A percentile compares a stretch with the other conserved stretches of the same genome.
These are phyloP conservation scores for Aradus depressus DNA, from an alignment of 2,888 invertebrate genomes.

Conservation along the genomic window DNA sequence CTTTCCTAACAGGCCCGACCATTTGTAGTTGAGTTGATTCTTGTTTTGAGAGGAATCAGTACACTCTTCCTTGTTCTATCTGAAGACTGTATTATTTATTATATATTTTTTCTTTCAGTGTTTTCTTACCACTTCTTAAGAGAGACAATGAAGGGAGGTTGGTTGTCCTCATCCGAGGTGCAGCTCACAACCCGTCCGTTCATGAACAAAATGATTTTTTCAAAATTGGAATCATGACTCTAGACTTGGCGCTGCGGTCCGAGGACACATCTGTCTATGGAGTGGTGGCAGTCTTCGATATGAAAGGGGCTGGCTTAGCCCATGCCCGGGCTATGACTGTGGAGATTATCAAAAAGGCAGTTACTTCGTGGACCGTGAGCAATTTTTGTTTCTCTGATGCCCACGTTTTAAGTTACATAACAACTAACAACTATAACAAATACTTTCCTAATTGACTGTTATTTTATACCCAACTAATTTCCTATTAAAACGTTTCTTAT, in stretches of 20 bases:
- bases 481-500: too few species aligned
- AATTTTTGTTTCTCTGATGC: neutral
- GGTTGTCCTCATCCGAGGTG: constrained; percentile 48
- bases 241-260: constrained; percentile 46
- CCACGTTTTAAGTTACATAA: too few species aligned
- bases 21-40: too few species aligned
- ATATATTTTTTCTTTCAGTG: constrained; percentile 33
- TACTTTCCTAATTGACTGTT: too few species aligned
- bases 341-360: constrained; percentile 45
- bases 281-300: constrained; percentile 49
- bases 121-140: constrained; percentile 47
- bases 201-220: constrained; percentile 49
- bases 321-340: constrained; percentile 51
- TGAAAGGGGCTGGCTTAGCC: constrained; percentile 44
- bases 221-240: constrained; percentile 49
- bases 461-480: too few species aligned
- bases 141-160: constrained; percentile 42
- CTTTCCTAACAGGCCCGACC: too few species aligned
- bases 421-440: too few species aligned
- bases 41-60: too few species aligned
- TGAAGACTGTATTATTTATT: constrained; percentile 7
- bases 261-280: constrained; percentile 44
- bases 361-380: constrained; percentile 48
- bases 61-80: too few species aligned
- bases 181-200: constrained; percentile 46